phyloP scores from a whole-genome alignment of 2,113 vertebrate species.

The Syngnathus typhle region DNA sequence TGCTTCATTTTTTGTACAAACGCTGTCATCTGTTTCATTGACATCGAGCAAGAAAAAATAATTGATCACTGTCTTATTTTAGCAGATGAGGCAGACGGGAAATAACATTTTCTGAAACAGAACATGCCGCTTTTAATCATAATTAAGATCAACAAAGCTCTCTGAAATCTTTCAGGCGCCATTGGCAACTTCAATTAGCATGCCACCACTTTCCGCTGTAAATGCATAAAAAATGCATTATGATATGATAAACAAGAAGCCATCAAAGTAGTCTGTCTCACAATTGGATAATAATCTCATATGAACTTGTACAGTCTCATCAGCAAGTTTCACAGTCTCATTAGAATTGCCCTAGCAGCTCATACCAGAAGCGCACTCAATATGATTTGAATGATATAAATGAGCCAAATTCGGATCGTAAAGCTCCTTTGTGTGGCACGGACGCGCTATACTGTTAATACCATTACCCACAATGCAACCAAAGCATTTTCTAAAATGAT shows the following conservation, averaged over 20 bases:
- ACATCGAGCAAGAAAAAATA: neutral
- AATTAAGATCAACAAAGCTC: neutral
- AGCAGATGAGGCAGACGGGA: constrained; percentile 22
- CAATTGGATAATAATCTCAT: neutral
- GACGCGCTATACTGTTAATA: no score
- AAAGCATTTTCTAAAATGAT: no score
- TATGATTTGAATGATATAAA: neutral
- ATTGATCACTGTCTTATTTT: neutral
- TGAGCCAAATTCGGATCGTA: neutral
- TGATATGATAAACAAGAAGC: neutral
- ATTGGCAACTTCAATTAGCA: neutral
- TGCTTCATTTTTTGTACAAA: no score
- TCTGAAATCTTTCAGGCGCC: neutral
- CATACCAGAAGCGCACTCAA: neutral
- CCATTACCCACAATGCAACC: no score
- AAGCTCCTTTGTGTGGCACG: no score
- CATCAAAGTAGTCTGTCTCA: neutral
- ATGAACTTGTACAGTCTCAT: neutral
- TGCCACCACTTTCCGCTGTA: neutral
- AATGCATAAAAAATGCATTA: neutral
- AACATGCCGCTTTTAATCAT: neutral
- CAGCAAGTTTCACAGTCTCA: neutral
- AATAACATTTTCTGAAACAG: neutral
- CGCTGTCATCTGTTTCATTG: no score
- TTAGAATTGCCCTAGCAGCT: neutral